Evolutionary conservation across 2,797 vertebrate species (phyloP).

Genomic region (Lophura swinhoii): DNA sequence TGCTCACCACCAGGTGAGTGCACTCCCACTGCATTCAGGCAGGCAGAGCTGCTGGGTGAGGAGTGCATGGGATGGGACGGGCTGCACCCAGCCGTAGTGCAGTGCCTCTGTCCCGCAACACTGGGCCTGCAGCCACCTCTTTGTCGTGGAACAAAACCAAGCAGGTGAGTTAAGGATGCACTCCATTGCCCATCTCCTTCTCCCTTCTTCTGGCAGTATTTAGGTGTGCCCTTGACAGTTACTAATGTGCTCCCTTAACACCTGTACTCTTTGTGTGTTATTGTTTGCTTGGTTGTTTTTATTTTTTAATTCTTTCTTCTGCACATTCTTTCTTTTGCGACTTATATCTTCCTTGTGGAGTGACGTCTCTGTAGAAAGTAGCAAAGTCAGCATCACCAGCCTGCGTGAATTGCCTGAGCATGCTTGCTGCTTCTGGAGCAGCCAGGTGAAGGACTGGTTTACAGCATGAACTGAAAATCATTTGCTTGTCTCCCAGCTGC

Average conservation of each 20-base stretch:
- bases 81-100: not conserved
- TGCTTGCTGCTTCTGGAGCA: not conserved
- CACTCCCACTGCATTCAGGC: not conserved
- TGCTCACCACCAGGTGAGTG: rapidly evolving
- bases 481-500: not conserved
- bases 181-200: not conserved
- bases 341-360: not conserved
- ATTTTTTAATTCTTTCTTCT: not conserved
- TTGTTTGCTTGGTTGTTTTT: not conserved
- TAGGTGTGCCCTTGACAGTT: not conserved
- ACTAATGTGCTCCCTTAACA: rapidly evolving
- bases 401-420: not conserved
- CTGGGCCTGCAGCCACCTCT: not conserved
- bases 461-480: not conserved
- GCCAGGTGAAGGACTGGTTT: not conserved
- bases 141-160: rapidly evolving
- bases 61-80: not conserved
- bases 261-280: not conserved
- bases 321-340: not conserved
- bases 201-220: not conserved
- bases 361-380: not conserved
- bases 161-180: rapidly evolving
- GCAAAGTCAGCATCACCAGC: not conserved
- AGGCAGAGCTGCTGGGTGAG: not conserved
- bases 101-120: not conserved